Conservation (phyloP, 1,140 invertebrate genomes). For the Cydia pomonella region DNA sequence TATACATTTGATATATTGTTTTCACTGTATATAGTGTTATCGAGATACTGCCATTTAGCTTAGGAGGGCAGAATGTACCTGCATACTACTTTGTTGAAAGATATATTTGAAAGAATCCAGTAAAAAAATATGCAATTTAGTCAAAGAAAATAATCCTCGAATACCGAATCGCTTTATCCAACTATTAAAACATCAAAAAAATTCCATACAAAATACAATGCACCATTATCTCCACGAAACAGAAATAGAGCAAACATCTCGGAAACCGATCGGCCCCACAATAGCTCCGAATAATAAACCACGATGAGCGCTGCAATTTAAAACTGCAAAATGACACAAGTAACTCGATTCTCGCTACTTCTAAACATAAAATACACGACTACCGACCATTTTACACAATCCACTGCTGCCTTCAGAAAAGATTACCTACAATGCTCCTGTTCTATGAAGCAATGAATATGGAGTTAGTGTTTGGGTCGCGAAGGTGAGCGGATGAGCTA, state of each 20-base stretch:
- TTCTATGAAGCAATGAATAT: neutral
- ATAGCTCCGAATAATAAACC: constrained; percentile 25
- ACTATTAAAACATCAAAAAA: neutral
- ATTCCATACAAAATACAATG: neutral
- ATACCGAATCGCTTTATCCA: neutral
- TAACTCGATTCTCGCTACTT: neutral
- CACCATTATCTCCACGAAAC: neutral
- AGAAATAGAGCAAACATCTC: constrained; percentile 3
- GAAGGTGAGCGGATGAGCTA: neutral
- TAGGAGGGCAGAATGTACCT: too few species aligned
- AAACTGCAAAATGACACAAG: constrained; percentile 25
- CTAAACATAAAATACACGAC: neutral
- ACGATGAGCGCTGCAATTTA: constrained; percentile 10
- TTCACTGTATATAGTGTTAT: too few species aligned
- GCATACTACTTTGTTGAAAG: too few species aligned
- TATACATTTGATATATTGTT: too few species aligned
- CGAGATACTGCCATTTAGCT: too few species aligned
- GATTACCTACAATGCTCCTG: neutral
- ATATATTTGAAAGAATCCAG: too few species aligned
- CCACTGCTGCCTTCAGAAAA: neutral
- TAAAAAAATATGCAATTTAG: neutral
- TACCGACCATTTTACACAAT: neutral
- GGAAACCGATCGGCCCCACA: constrained; percentile 1
- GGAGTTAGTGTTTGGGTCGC: neutral
- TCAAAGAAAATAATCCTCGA: neutral